Conservation (phyloP, 2,888 invertebrate genomes). For the Pseudococcus viburni region DNA sequence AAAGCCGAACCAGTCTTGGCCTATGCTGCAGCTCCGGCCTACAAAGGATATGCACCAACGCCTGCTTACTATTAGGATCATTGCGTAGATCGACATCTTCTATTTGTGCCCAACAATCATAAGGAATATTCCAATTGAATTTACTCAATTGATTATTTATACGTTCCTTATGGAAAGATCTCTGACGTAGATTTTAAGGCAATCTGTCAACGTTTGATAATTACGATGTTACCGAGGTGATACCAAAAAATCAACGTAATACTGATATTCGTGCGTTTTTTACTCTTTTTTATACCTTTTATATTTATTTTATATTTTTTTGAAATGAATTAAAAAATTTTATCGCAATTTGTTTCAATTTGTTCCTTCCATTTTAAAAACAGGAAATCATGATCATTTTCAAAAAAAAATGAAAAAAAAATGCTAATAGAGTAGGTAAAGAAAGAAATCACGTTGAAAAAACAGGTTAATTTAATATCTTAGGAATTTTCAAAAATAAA, state of each 20-base stretch:
- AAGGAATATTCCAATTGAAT: background rate
- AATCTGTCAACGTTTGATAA: background rate
- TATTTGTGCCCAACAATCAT: conserved; percentile 20
- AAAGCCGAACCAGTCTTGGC: conserved; percentile 62
- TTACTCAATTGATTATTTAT: background rate
- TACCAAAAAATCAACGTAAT: conserved; percentile 15
- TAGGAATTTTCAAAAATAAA: no score
- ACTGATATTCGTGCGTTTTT: conserved; percentile 24
- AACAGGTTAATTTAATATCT: no score
- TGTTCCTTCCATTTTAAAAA: background rate
- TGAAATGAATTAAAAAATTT: conserved; percentile 25
- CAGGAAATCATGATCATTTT: no score
- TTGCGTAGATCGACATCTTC: background rate
- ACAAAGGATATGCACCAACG: conserved; percentile 18
- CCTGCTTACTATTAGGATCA: conserved; percentile 11
- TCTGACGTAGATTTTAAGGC: conserved; percentile 5
- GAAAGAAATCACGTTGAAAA: no score
- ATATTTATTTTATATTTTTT: conserved; percentile 44
- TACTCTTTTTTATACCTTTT: conserved; percentile 18
- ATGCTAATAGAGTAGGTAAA: no score
- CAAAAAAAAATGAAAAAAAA: no score
- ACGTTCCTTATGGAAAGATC: conserved; percentile 48
- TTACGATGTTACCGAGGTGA: background rate
- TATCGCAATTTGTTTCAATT: background rate
- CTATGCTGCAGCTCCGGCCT: conserved; percentile 40